Conservation (phyloP, 2,113 vertebrate genomes). For the Ellobius talpinus region DNA sequence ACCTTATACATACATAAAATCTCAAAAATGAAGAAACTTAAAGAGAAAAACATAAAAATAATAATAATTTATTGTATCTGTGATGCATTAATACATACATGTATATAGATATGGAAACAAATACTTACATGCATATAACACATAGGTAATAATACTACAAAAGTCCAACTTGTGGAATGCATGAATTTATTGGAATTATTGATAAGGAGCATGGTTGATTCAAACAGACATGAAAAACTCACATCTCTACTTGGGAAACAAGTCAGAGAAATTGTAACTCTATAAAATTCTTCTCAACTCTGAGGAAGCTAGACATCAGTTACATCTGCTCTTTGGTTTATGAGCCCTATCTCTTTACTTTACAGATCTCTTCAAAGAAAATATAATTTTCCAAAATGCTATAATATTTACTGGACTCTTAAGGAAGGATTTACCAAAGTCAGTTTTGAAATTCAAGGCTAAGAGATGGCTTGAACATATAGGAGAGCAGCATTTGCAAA, state of each 20-base stretch:
- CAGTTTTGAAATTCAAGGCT: background rate
- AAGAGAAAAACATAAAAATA: background rate
- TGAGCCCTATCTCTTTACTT: background rate
- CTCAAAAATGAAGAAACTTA: background rate
- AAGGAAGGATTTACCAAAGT: background rate
- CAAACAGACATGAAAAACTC: background rate
- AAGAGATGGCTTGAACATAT: background rate
- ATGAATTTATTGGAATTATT: background rate
- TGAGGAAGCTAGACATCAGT: background rate
- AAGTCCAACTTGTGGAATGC: background rate
- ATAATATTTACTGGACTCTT: background rate
- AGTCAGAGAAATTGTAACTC: background rate
- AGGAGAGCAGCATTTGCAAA: background rate
- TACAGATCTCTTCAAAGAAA: background rate
- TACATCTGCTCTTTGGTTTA: background rate
- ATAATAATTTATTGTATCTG: background rate
- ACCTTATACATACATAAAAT: background rate
- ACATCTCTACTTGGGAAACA: background rate
- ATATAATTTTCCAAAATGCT: background rate
- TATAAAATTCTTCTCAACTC: background rate
- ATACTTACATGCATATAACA: background rate
- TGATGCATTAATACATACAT: background rate
- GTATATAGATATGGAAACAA: accelerated
- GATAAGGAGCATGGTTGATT: background rate
- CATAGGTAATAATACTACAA: background rate